Evolutionary conservation across 1,140 invertebrate genomes (phyloP).

Genomic region (Ladona fulva): DNA sequence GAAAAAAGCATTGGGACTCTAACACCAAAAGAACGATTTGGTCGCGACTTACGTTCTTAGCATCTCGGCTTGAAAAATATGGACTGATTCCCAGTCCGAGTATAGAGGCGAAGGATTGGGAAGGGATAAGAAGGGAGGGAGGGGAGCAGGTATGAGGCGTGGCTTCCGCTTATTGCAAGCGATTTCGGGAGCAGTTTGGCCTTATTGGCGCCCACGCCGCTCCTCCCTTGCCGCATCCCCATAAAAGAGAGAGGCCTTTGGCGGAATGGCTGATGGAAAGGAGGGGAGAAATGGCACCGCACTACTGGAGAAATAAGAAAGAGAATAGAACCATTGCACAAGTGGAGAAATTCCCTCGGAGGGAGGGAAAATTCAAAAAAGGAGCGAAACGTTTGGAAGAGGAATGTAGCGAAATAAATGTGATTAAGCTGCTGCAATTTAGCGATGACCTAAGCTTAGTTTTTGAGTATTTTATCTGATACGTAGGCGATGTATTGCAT

Average conservation of each 20-base stretch:
- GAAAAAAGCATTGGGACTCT: too few species aligned
- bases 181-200: background rate
- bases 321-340: too few species aligned
- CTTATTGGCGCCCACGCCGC: background rate
- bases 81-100: too few species aligned
- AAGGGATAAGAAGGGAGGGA: background rate
- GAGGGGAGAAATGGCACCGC: background rate
- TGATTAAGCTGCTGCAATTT: background rate
- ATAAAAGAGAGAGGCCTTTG: background rate
- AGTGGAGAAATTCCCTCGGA: background rate
- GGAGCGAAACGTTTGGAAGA: background rate
- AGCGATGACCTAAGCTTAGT: too few species aligned
- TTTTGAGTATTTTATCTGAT: too few species aligned
- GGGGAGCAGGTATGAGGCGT: background rate
- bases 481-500: too few species aligned
- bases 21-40: too few species aligned
- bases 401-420: background rate
- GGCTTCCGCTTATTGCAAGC: slow-evolving; percentile 2
- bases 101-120: background rate
- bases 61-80: too few species aligned
- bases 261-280: background rate
- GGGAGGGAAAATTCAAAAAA: background rate
- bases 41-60: too few species aligned
- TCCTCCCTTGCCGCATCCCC: background rate
- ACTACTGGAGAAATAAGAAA: too few species aligned